Evolutionary conservation across 2,113 vertebrate species (phyloP), one percentile per base, ranked within the genome.

Genomic region (Gadus macrocephalus): DNA sequence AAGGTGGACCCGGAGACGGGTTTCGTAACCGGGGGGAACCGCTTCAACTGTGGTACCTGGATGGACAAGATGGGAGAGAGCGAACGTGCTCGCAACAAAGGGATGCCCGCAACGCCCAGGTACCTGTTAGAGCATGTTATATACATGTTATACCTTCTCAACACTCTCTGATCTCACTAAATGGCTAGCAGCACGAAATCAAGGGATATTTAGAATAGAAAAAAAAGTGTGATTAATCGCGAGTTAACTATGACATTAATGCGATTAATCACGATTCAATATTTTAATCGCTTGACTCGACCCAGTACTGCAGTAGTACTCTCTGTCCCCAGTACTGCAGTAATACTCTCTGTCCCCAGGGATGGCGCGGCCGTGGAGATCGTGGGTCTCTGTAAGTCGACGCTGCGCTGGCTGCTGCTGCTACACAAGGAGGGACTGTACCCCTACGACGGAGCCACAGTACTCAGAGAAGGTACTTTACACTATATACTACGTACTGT

Each of bases 31-130:
- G 97, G 97, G 67, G 97, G 97, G 66, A 98, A 96, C 82, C 91
- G 91, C 62, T 96, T 96, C 20, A 99, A 99, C 73, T 99, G 97
- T 38, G 97, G 97, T 15, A 98, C 97, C 0, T 99, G 97, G 97
- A 98, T 99, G 97, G 96, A 99, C 88, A 99, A 99, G 77, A 98
- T 99, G 97, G 97, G 97, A 73, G 95, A 98, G 73, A 98, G 96
- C 0, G 93, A 96, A 2, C 88, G 63, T 81, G 97, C 94, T 5
- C 89, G 91, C 73, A 98, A 98, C 85, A 95, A 77, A 86, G 97
- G 97, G 73, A 92, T 95, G 81, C 97, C 97, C 14, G 96, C 97
- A 66, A 96, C 96, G 1, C 93, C 94, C 3, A 92, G 94, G 95
- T 93, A 4, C 12, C n/a, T 15, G 11, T 14, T 58, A 14, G 8